A percentile compares a stretch with the other conserved stretches of the same genome.
phyloP scores from a whole-genome alignment of 2,888 invertebrate genomes.

The Archaeoteleia sp. region DNA sequence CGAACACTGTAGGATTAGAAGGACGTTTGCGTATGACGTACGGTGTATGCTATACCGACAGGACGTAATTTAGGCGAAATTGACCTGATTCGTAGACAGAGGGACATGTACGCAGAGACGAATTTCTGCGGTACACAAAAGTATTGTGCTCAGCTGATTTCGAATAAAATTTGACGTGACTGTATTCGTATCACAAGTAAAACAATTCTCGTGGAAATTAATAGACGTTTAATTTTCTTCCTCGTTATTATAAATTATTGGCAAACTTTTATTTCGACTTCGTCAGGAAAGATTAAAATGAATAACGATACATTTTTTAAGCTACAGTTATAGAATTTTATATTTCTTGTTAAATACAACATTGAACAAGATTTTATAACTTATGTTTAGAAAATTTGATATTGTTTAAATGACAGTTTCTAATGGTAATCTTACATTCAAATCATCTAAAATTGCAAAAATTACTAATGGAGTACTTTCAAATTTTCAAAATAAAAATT shows the following conservation, averaged over 20 bases:
- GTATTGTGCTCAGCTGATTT: conserved; percentile 2
- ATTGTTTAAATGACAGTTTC: too few relatives aligned
- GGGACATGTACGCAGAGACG: conserved; percentile 10
- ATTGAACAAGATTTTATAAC: too few relatives aligned
- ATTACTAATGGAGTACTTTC: too few relatives aligned
- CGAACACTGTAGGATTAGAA: conserved; percentile 39
- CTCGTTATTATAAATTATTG: neutral
- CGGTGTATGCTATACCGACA: conserved; percentile 29
- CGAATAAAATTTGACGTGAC: neutral
- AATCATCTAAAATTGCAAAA: too few relatives aligned
- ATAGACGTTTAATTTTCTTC: neutral
- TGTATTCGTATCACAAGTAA: too few relatives aligned
- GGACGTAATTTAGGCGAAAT: conserved; percentile 45
- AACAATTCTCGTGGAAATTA: neutral
- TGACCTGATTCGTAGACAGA: conserved; percentile 34
- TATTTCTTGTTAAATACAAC: too few relatives aligned
- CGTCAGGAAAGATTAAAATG: neutral
- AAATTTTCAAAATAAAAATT: too few relatives aligned
- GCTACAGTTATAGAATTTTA: too few relatives aligned
- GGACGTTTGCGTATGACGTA: conserved; percentile 45
- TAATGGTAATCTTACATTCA: too few relatives aligned
- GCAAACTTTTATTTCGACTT: neutral
- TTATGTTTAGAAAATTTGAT: too few relatives aligned
- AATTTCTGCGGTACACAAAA: conserved; percentile 20
- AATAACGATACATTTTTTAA: too few relatives aligned